phyloP scores from a whole-genome alignment of 1,140 invertebrate genomes.

The Drosophila nannoptera region DNA sequence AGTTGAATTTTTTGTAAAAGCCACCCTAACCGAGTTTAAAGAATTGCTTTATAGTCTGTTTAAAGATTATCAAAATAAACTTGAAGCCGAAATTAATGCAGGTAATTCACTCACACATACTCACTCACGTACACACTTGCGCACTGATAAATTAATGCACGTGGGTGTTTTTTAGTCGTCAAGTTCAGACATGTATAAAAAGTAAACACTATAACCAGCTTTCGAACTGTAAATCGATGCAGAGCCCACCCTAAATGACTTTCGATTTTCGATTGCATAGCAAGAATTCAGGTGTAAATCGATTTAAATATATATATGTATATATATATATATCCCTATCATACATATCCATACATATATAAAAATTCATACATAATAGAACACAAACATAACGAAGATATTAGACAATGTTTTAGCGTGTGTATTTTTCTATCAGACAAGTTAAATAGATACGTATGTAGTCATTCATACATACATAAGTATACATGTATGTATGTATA shows the following conservation, averaged over 20 bases:
- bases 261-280: slow-evolving; percentile 36
- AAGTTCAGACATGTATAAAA: neutral
- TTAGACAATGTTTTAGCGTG: neutral
- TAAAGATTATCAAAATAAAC: neutral
- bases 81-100: neutral
- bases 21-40: too few species aligned
- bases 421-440: slow-evolving; percentile 8
- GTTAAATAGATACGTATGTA: too few species aligned
- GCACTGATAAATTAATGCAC: neutral
- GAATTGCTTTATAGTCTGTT: neutral
- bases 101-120: neutral
- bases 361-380: too few species aligned
- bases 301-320: too few species aligned
- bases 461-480: slow-evolving; percentile 41
- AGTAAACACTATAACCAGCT: slow-evolving; percentile 1
- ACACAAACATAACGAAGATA: slow-evolving; percentile 8
- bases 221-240: neutral
- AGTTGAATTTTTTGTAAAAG: too few species aligned
- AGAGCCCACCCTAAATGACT: neutral
- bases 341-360: slow-evolving; percentile 12
- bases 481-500: slow-evolving; percentile 16
- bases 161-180: slow-evolving; percentile 7
- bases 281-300: slow-evolving; percentile 64
- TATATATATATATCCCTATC: too few species aligned
- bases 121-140: neutral